These are phyloP conservation scores for Tachuris rubrigastra DNA, from an alignment of 2,113 vertebrate species.

Conservation along the genomic window DNA sequence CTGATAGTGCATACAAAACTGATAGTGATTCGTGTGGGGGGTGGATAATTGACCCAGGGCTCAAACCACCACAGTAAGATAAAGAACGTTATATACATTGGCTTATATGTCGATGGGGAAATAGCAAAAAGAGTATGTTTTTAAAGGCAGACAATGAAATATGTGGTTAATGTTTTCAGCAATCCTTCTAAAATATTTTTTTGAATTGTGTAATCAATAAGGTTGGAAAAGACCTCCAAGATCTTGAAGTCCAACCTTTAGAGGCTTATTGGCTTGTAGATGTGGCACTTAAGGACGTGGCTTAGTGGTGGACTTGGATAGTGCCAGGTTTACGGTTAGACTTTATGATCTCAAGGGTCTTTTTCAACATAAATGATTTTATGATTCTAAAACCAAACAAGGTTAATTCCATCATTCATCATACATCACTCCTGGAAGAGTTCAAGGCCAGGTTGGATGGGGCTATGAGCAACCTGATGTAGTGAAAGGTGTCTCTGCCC, in stretches of 20 bases:
- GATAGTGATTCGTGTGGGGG: too few relatives aligned
- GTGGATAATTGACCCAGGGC: too few relatives aligned
- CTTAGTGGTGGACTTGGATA: background rate
- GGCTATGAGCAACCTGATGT: background rate
- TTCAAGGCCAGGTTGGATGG: background rate
- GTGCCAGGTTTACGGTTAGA: rapidly evolving
- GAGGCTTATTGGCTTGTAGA: background rate
- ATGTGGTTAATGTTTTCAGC: background rate
- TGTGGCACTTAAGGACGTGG: rapidly evolving
- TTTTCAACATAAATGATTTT: background rate
- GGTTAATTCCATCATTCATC: background rate
- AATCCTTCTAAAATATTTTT: background rate
- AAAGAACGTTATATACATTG: background rate
- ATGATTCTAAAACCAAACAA: background rate
- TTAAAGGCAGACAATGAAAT: background rate
- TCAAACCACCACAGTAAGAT: too few relatives aligned
- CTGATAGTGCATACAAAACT: too few relatives aligned
- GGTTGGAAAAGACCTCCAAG: background rate
- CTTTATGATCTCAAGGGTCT: background rate
- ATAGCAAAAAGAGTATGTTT: background rate
- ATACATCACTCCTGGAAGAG: background rate
- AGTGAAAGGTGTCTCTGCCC: background rate
- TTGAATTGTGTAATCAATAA: background rate
- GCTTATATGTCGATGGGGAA: background rate
- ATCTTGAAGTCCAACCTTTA: background rate